A percentile compares a stretch with the other conserved stretches of the same genome.
phyloP scores from a whole-genome alignment of 2,888 invertebrate genomes.

The Xestia rhomboidea region DNA sequence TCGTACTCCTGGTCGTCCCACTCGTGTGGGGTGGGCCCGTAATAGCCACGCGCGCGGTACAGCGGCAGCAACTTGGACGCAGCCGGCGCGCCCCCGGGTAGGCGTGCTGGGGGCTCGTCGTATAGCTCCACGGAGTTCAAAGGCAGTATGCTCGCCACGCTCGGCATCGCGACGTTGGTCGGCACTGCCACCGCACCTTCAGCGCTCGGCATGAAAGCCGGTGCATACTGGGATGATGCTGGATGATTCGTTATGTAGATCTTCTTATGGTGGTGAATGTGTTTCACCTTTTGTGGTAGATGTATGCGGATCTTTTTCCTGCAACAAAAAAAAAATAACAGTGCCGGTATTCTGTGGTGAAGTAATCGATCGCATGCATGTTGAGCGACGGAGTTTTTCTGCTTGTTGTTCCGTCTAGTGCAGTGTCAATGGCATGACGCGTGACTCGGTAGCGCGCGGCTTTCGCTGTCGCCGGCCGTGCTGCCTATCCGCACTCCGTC shows the following conservation, averaged over 20 bases:
- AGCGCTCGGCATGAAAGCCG: slow-evolving; percentile 85
- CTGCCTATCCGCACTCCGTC: slow-evolving; percentile 68
- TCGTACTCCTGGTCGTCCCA: slow-evolving; percentile 85
- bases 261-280: slow-evolving; percentile 90
- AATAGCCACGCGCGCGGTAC: slow-evolving; percentile 87
- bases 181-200: slow-evolving; percentile 85
- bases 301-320: slow-evolving; percentile 91
- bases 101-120: slow-evolving; percentile 78
- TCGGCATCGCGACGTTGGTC: slow-evolving; percentile 80
- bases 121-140: slow-evolving; percentile 82
- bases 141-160: slow-evolving; percentile 80
- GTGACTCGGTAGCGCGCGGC: slow-evolving; percentile 80
- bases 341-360: slow-evolving; percentile 74
- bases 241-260: slow-evolving; percentile 89
- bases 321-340: slow-evolving; percentile 84
- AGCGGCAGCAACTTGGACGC: slow-evolving; percentile 85
- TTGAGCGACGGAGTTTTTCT: slow-evolving; percentile 72
- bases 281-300: slow-evolving; percentile 90
- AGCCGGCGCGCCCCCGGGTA: slow-evolving; percentile 74
- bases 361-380: slow-evolving; percentile 80
- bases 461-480: slow-evolving; percentile 81
- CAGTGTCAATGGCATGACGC: slow-evolving; percentile 84
- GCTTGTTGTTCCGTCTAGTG: slow-evolving; percentile 80
- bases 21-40: slow-evolving; percentile 83
- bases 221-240: slow-evolving; percentile 87